phyloP scores from a whole-genome alignment of 37 sponge, comb jelly and placozoan genomes.

The Mnemiopsis leidyi region DNA sequence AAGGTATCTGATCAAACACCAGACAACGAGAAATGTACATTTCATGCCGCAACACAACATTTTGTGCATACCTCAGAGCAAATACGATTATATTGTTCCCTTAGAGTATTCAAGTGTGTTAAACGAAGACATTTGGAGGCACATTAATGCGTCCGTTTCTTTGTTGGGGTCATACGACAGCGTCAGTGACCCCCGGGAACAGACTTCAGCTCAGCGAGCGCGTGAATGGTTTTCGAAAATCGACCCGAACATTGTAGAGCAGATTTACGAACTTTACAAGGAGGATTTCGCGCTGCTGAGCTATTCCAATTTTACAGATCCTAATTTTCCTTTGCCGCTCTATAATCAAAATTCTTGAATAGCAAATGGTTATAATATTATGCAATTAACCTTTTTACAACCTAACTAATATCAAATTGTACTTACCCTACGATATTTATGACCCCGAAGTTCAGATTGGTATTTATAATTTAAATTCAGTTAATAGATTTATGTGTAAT shows the following conservation, averaged over 20 bases:
- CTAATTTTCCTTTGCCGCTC: constrained; percentile 35
- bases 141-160: background rate
- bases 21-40: background rate
- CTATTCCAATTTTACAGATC: constrained; percentile 52
- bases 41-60: background rate
- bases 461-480: no score
- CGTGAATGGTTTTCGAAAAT: background rate
- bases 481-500: no score
- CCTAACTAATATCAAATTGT: no score
- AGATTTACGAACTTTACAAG: constrained; percentile 16
- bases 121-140: background rate
- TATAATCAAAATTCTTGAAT: no score
- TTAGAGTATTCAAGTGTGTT: constrained; percentile 16
- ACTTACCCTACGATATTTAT: no score
- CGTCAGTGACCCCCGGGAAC: background rate
- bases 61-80: background rate
- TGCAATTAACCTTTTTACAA: no score
- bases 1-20: background rate
- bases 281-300: constrained; percentile 8
- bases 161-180: constrained; percentile 42
- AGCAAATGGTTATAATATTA: no score
- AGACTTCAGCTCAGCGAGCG: constrained; percentile 1
- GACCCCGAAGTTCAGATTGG: no score
- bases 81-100: constrained; percentile 15
- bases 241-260: background rate